Conservation (phyloP, 2,888 invertebrate genomes). For the Belgica antarctica region DNA sequence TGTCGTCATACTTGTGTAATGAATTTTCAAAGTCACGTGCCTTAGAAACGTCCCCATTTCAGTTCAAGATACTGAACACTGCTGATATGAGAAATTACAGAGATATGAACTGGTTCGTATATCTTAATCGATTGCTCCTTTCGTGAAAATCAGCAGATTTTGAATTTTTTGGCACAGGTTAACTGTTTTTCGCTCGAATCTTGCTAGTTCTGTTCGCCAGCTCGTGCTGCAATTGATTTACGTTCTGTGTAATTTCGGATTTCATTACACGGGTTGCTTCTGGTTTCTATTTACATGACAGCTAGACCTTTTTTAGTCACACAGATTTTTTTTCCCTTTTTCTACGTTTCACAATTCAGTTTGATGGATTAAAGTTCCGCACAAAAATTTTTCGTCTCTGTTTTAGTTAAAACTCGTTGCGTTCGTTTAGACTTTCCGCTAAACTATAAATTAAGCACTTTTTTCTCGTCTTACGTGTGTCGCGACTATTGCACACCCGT, state of each 20-base stretch:
- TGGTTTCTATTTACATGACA: neutral
- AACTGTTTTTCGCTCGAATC: neutral
- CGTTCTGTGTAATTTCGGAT: neutral
- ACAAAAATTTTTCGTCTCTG: no score
- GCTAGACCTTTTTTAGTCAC: neutral
- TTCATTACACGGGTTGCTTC: slow-evolving; percentile 5
- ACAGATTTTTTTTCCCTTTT: slow-evolving; percentile 21
- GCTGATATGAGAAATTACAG: slow-evolving; percentile 11
- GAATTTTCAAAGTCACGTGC: no score
- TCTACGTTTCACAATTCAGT: neutral
- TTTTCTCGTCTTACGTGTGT: neutral
- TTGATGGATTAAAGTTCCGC: slow-evolving; percentile 15
- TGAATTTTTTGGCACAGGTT: slow-evolving; percentile 3
- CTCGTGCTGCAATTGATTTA: neutral
- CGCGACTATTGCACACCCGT: slow-evolving; percentile 20
- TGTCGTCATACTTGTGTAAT: no score
- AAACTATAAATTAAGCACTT: slow-evolving; percentile 43
- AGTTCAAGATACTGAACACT: slow-evolving; percentile 20
- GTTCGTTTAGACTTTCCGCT: slow-evolving; percentile 16
- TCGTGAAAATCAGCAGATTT: neutral
- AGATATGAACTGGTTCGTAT: neutral
- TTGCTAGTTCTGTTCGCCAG: neutral
- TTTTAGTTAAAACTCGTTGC: slow-evolving; percentile 23
- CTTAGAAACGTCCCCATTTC: no score
- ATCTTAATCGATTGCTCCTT: neutral